A percentile compares a stretch with the other conserved stretches of the same genome.
phyloP scores from a whole-genome alignment of 2,113 vertebrate genomes.

The Xerus inauris region DNA sequence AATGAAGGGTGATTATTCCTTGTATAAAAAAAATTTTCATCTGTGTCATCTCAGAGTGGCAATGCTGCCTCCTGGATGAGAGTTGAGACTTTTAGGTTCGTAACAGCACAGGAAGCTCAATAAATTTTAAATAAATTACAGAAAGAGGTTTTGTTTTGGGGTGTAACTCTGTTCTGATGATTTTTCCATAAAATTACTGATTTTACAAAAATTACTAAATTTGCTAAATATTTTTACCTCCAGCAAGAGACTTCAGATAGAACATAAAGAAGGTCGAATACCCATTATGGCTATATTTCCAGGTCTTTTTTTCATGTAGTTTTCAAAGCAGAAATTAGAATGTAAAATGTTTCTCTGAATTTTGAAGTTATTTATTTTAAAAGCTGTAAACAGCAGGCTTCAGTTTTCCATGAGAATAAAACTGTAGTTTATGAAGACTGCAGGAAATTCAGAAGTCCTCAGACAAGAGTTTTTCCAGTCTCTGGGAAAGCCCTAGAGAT shows the following conservation, averaged over 20 bases:
- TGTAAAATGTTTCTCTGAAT: neutral
- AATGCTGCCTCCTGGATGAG: conserved; percentile 72
- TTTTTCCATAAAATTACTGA: neutral
- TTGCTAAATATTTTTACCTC: conserved; percentile 14
- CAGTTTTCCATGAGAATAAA: neutral
- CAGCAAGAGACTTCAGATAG: conserved; percentile 29
- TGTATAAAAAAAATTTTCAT: neutral
- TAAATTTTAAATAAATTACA: conserved; percentile 73
- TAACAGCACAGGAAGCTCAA: conserved; percentile 65
- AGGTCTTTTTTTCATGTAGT: neutral
- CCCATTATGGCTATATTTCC: neutral
- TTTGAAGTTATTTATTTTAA: conserved; percentile 36
- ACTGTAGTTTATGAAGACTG: neutral
- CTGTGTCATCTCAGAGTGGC: conserved; percentile 56
- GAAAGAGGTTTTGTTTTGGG: conserved; percentile 66
- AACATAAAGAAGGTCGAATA: neutral
- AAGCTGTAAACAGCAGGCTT: neutral
- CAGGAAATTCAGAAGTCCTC: neutral
- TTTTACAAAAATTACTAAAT: neutral
- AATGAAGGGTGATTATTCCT: conserved; percentile 52
- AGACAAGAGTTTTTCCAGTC: neutral
- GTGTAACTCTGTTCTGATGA: neutral
- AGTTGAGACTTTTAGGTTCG: conserved; percentile 68
- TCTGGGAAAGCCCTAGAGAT: neutral
- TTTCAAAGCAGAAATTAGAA: conserved; percentile 2